Percentiles rank a stretch among this genome's conserved stretches.
These are phyloP conservation scores for Heliconius ethilla DNA, from an alignment of 2,888 invertebrate genomes.

Conservation along the genomic window DNA sequence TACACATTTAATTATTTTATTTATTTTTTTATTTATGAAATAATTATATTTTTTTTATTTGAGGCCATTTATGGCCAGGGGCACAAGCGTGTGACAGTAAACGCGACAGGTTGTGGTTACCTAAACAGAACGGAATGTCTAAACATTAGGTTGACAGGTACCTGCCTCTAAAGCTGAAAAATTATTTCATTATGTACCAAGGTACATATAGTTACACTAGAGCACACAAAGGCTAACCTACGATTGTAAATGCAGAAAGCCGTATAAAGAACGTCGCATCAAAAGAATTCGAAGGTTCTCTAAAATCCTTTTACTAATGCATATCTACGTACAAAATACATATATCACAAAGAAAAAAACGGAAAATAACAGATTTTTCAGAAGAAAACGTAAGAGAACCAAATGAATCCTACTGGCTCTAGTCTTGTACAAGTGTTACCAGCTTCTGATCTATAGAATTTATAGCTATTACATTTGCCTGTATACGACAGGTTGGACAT, in stretches of 20 bases:
- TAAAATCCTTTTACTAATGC: background rate
- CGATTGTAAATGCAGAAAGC: too few species aligned
- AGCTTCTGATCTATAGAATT: background rate
- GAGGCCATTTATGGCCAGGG: background rate
- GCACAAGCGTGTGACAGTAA: background rate
- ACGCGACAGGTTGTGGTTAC: too few species aligned
- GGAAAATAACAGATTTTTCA: background rate
- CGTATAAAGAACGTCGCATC: background rate
- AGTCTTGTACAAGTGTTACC: background rate
- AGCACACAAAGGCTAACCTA: too few species aligned
- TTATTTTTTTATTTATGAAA: too few species aligned
- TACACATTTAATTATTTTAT: too few species aligned
- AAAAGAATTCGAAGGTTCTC: background rate
- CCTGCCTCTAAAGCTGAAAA: background rate
- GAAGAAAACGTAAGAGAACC: background rate
- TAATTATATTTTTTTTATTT: too few species aligned
- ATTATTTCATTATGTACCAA: too few species aligned
- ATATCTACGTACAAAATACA: background rate
- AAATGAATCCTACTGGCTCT: too few species aligned
- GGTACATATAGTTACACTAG: too few species aligned
- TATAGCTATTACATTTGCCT: slow-evolving; percentile 4
- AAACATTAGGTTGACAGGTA: too few species aligned
- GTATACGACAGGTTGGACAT: slow-evolving; percentile 14
- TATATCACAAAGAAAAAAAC: too few species aligned
- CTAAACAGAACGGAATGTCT: too few species aligned